Evolutionary conservation across 2,797 vertebrate genomes (phyloP).

Genomic region (Antennarius maculatus): DNA sequence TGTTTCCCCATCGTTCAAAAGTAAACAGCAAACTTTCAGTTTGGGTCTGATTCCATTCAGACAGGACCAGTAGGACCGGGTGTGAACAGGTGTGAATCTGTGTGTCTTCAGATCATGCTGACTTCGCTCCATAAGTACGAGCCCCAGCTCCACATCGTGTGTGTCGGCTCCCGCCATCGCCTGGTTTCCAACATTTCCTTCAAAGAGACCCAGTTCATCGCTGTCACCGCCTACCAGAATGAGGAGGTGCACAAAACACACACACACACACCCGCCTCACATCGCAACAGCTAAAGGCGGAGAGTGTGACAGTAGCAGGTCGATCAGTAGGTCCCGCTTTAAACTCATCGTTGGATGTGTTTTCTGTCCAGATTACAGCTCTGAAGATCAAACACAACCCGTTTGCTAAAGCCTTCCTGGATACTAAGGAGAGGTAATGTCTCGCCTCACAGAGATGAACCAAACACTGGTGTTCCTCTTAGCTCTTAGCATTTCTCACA

Average conservation of each 20-base stretch:
- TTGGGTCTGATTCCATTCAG: background rate
- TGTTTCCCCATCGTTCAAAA: slow-evolving; percentile 19
- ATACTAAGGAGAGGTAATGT: slow-evolving; percentile 91
- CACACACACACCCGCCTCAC: background rate
- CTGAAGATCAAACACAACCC: slow-evolving; percentile 98
- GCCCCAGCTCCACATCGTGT: slow-evolving; percentile 94
- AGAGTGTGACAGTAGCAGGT: background rate
- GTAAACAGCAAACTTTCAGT: slow-evolving; percentile 7
- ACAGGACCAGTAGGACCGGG: background rate
- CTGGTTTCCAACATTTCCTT: slow-evolving; percentile 96
- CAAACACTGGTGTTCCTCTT: no score
- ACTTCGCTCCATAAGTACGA: slow-evolving; percentile 96
- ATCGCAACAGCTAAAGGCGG: no score
- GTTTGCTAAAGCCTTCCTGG: slow-evolving; percentile 96
- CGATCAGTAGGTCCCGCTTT: background rate
- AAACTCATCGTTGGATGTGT: background rate
- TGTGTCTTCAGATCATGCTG: slow-evolving; percentile 88
- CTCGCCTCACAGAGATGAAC: no score
- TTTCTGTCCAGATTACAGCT: slow-evolving; percentile 88
- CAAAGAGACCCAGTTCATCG: slow-evolving; percentile 95
- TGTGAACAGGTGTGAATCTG: no score
- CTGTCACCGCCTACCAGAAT: slow-evolving; percentile 97
- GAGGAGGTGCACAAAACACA: slow-evolving; percentile 86
- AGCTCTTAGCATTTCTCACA: slow-evolving; percentile 15
- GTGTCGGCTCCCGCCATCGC: slow-evolving; percentile 88